phyloP scores from a whole-genome alignment of 2,888 invertebrate species.

The Blastobasis adustella region DNA sequence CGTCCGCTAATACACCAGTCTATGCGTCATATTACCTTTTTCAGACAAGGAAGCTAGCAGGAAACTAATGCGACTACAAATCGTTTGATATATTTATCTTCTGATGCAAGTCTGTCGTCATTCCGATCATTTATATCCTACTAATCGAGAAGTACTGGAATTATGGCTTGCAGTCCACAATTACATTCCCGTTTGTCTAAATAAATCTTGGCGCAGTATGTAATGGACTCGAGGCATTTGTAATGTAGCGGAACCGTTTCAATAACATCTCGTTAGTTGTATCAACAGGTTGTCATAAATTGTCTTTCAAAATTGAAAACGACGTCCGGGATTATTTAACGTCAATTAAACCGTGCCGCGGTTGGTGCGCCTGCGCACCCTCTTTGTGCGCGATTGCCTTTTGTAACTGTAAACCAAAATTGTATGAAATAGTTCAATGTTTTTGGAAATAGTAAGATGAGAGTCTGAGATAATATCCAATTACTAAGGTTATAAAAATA shows the following conservation, averaged over 20 bases:
- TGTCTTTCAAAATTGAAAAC: constrained; percentile 24
- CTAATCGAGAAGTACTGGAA: background rate
- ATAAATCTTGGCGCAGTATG: background rate
- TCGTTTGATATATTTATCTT: background rate
- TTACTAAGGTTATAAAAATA: too few relatives aligned
- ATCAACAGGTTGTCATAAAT: constrained; percentile 21
- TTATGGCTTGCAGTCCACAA: background rate
- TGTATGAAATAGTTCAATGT: too few relatives aligned
- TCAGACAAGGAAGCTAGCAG: background rate
- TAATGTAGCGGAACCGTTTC: constrained; percentile 20
- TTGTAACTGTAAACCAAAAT: too few relatives aligned
- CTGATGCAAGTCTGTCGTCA: constrained; percentile 4
- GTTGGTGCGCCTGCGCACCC: too few relatives aligned
- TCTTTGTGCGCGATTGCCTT: too few relatives aligned
- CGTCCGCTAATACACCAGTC: too few relatives aligned
- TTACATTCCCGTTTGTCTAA: constrained; percentile 8
- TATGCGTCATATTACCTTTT: background rate
- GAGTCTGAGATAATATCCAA: too few relatives aligned
- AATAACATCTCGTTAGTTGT: constrained; percentile 27
- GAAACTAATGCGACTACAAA: too few relatives aligned
- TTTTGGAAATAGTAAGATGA: too few relatives aligned
- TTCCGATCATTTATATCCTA: constrained; percentile 3
- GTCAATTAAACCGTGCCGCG: background rate
- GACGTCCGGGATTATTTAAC: constrained; percentile 5
- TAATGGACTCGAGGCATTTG: constrained; percentile 1